Evolutionary conservation across 1,140 invertebrate genomes (phyloP).

Genomic region (Lithobius niger): DNA sequence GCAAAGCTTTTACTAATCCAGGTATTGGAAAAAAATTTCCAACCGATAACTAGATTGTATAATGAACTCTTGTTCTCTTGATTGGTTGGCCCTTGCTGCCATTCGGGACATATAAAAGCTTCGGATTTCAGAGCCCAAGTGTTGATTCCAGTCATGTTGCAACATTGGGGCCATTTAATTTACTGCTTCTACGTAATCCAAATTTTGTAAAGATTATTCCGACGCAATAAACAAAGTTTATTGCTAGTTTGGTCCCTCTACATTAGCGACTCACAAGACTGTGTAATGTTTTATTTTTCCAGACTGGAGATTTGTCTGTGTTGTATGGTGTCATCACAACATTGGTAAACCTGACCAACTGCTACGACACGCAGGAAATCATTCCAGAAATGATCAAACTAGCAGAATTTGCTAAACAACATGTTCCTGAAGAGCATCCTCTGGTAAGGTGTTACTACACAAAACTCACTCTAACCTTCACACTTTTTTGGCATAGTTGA

Average conservation of each 20-base stretch:
- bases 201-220: slow-evolving; percentile 3
- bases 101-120: too few relatives aligned
- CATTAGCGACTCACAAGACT: too few relatives aligned
- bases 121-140: too few relatives aligned
- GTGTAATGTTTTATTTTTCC: slow-evolving; percentile 1
- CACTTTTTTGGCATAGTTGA: too few relatives aligned
- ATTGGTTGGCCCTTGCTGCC: too few relatives aligned
- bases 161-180: too few relatives aligned
- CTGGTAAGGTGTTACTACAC: slow-evolving; percentile 33
- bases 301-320: slow-evolving; percentile 59
- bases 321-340: slow-evolving; percentile 88
- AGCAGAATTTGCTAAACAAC: slow-evolving; percentile 98
- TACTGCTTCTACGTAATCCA: slow-evolving; percentile 1
- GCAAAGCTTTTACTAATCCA: too few relatives aligned
- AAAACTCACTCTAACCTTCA: too few relatives aligned
- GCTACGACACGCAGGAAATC: slow-evolving; percentile 95
- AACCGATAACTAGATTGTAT: too few relatives aligned
- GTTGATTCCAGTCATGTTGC: too few relatives aligned
- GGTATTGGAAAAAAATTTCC: too few relatives aligned
- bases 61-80: too few relatives aligned
- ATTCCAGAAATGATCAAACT: slow-evolving; percentile 93
- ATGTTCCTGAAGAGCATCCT: slow-evolving; percentile 94
- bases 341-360: slow-evolving; percentile 92
- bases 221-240: not conserved
- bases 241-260: not conserved